Evolutionary conservation across 1,140 invertebrate species (phyloP), one percentile per base, ranked within the genome.

Genomic region (Prorops nasuta): DNA sequence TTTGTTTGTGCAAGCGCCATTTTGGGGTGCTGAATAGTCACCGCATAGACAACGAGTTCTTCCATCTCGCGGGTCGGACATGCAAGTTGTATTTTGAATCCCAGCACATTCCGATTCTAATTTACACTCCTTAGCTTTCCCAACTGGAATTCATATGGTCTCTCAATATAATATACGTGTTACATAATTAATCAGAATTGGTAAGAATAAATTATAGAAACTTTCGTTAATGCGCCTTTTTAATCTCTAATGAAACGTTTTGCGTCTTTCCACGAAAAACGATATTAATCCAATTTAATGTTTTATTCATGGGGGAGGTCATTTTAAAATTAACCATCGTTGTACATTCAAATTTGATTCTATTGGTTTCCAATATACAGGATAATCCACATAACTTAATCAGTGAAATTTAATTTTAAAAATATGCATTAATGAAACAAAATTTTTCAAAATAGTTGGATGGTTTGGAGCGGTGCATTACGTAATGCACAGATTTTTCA

Each of bases 31-130:
- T 1, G 76, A 67, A 60, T 84, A 84, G 67, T 87, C 84, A 0
- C 83, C 83, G 55, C 86, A 87, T 0, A 87, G 78, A 47, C 85
- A 87, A 17, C 84, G 72, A 21, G 78, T 77, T 47, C 78, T 79
- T 19, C 79, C 73, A 58, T 85, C 83, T 48, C 77, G 79, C 16
- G 77, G 76, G 31, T 85, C 83, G 24, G 79, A 65, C 3, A 86
- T 80, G 46, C 86, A 87, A 15, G 83, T 85, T 16, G 84, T 84
- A 42, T 81, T 81, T 63, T 79, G 81, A 54, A 86, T 83, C 9
- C 80, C 81, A 4, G 74, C 74, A 54, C 86, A 87, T 12, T 87
- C 84, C 3, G 79, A 71, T 44, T 86, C 80, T 16, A 76, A 71
- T 28, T 62, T 77, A 59, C 86, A 87, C 20, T 84, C 81, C 3